Evolutionary conservation across 2,113 vertebrate genomes (phyloP), one percentile per base, ranked within the genome.

Genomic region (Muntiacus reevesi): DNA sequence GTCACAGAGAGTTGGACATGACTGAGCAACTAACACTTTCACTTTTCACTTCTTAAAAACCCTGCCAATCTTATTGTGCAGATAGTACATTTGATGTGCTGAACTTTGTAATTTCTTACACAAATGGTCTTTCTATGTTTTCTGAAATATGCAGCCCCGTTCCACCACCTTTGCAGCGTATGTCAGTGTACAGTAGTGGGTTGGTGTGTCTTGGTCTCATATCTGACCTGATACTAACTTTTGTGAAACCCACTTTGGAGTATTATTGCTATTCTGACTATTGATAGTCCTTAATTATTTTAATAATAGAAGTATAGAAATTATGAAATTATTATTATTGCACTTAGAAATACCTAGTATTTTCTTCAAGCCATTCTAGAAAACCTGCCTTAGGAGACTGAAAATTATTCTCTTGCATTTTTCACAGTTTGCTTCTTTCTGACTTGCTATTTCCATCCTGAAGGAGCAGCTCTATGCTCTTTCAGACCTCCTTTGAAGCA

Each of bases 361-460:
- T 94, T 52, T 96, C 62, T 91, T 89, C 5, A 67, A 89, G 71
- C 3, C 11, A 7, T 50, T 94, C n/a, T 93, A 76, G 92, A 30
- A 59, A 50, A 96, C 5, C 33, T 88, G 21, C 21, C n/a, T 87
- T 67, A 87, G 47, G 45, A 91, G 23, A 93, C 17, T 40, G 36
- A 95, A 94, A 95, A 81, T 85, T 87, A 12, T 27, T 85, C 54
- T 91, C 30, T 92, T 82, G 85, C 30, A 21, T 83, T 54, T 97
- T 60, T 16, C 28, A 83, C 33, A 60, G 74, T 30, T 84, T 94
- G 45, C 59, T 96, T 88, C 55, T 88, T 96, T 76, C 17, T 96
- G 57, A 95, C 33, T 55, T 74, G 50, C 67, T 78, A 8, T 91
- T 83, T 57, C 30, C 87, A 4, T 81, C 33, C 57, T 16, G 36